These are phyloP conservation scores for Drosophila elegans DNA, from an alignment of 1,140 invertebrate species.

Conservation along the genomic window DNA sequence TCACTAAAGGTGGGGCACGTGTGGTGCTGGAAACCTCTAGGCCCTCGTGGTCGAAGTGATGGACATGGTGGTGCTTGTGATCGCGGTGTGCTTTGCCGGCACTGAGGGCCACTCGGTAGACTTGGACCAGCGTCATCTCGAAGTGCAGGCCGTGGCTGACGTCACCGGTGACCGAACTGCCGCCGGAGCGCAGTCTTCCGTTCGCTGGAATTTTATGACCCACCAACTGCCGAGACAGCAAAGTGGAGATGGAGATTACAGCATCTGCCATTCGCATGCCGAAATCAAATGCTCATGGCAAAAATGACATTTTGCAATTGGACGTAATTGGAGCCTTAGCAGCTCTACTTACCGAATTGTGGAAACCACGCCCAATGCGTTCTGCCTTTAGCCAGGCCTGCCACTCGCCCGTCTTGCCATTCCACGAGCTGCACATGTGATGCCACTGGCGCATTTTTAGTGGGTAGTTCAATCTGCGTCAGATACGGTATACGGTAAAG, in stretches of 20 bases:
- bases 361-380: constrained; percentile 92
- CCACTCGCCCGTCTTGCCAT: constrained; percentile 93
- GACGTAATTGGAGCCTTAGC: constrained; percentile 34
- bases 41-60: constrained; percentile 91
- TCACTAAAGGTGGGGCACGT: constrained; percentile 86
- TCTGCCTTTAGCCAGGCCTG: constrained; percentile 94
- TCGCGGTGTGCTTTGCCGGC: constrained; percentile 93
- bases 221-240: constrained; percentile 87
- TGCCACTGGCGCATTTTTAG: constrained; percentile 92
- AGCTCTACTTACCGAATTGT: constrained; percentile 90
- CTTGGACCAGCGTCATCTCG: constrained; percentile 91
- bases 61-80: constrained; percentile 93
- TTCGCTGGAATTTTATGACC: constrained; percentile 91
- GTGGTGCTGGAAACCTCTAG: constrained; percentile 86
- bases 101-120: constrained; percentile 91
- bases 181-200: constrained; percentile 89
- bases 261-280: constrained; percentile 1
- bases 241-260: not conserved
- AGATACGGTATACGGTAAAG: constrained; percentile 10
- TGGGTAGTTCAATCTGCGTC: constrained; percentile 91
- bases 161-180: constrained; percentile 88
- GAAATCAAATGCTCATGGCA: not conserved
- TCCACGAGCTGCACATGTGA: constrained; percentile 94
- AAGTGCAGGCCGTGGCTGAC: constrained; percentile 89
- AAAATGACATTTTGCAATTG: constrained; percentile 16